Evolutionary conservation across 2,113 vertebrate species (phyloP).

Genomic region (Sinocyclocheilus anophthalmus): DNA sequence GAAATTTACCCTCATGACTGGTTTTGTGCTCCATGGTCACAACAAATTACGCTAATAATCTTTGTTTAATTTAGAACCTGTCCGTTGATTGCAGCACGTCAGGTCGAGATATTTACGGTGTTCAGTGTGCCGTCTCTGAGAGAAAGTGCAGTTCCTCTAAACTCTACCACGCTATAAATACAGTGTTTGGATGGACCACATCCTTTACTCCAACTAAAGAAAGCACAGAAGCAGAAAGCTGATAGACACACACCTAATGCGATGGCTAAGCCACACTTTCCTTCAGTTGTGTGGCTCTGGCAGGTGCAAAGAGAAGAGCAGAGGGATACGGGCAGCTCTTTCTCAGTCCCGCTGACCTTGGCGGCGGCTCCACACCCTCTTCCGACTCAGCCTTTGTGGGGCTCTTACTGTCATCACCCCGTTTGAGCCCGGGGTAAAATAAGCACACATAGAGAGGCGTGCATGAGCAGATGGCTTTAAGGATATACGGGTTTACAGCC

Average conservation of each 20-base stretch:
- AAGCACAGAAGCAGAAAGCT: conserved; percentile 57
- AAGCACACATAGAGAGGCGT: conserved; percentile 49
- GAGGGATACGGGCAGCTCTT: conserved; percentile 52
- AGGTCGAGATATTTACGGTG: background rate
- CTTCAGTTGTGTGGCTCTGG: conserved; percentile 67
- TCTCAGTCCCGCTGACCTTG: conserved; percentile 43
- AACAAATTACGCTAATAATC: too few relatives aligned
- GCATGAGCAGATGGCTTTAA: conserved; percentile 43
- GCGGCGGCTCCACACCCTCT: conserved; percentile 56
- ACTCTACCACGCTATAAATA: conserved; percentile 70
- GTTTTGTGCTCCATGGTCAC: too few relatives aligned
- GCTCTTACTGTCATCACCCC: conserved; percentile 69
- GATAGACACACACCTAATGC: background rate
- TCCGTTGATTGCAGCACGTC: too few relatives aligned
- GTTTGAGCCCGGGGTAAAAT: conserved; percentile 67
- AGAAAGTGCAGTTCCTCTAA: background rate
- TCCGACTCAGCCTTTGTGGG: conserved; percentile 65
- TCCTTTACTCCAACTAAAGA: conserved; percentile 71
- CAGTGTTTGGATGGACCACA: conserved; percentile 76
- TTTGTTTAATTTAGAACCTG: too few relatives aligned
- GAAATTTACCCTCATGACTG: too few relatives aligned
- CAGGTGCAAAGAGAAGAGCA: conserved; percentile 73
- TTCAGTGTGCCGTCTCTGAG: background rate
- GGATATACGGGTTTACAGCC: conserved; percentile 24
- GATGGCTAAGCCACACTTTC: conserved; percentile 4